Percentiles rank a stretch among this genome's conserved stretches.
phyloP scores from a whole-genome alignment of 2,888 invertebrate genomes.

The Myopa testacea region DNA sequence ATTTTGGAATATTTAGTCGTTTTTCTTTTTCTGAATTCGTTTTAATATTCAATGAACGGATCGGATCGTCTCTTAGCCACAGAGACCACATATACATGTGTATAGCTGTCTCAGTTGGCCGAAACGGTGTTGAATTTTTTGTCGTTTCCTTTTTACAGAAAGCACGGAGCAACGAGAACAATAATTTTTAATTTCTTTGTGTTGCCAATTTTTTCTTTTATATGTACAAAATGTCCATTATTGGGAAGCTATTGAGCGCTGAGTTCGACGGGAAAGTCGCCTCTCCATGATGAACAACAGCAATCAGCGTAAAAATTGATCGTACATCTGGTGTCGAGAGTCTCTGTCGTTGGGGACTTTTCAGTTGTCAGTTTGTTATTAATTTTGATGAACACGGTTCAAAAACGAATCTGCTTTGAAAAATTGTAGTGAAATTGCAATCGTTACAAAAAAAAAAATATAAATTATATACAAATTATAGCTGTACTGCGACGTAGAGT shows the following conservation, averaged over 20 bases:
- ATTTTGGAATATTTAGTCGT: not conserved
- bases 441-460: not conserved
- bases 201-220: constrained; percentile 12
- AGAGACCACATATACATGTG: not conserved
- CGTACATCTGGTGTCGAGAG: constrained; percentile 30
- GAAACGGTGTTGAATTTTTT: constrained; percentile 21
- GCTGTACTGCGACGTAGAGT: not conserved
- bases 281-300: constrained; percentile 27
- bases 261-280: constrained; percentile 27
- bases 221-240: constrained; percentile 32
- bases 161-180: constrained; percentile 21
- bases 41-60: constrained; percentile 21
- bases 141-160: constrained; percentile 24
- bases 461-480: not conserved
- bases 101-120: not conserved
- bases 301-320: constrained; percentile 13
- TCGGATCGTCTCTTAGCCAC: not conserved
- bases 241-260: constrained; percentile 32
- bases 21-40: constrained; percentile 4
- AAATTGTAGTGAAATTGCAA: not conserved
- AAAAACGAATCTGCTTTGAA: not conserved
- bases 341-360: constrained; percentile 40
- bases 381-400: constrained; percentile 52
- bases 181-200: constrained; percentile 39
- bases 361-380: constrained; percentile 53